These are phyloP conservation scores for Dryococelus australis DNA, from an alignment of 2,888 invertebrate genomes.

Conservation along the genomic window DNA sequence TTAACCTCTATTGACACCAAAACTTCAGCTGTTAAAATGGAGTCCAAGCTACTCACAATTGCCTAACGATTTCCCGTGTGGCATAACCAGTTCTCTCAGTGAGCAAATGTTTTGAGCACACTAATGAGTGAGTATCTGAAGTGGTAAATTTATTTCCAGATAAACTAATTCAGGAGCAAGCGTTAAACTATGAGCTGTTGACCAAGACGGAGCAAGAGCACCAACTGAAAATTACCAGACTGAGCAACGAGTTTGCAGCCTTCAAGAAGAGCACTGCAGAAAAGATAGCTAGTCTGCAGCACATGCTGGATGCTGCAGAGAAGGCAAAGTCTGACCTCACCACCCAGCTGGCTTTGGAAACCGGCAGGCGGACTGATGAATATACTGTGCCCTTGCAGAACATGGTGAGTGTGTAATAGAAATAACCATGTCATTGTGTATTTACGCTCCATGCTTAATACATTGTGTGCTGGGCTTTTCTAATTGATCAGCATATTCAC, in stretches of 20 bases:
- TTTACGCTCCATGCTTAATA: too few relatives aligned
- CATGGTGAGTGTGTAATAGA: neutral
- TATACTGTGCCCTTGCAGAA: neutral
- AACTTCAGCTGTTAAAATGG: too few relatives aligned
- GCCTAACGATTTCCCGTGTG: too few relatives aligned
- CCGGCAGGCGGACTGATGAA: neutral
- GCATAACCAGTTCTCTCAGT: too few relatives aligned
- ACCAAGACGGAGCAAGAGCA: conserved; percentile 24
- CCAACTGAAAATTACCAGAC: conserved; percentile 18
- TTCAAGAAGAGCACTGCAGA: neutral
- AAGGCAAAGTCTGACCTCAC: neutral
- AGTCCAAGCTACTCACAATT: too few relatives aligned
- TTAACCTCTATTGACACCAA: too few relatives aligned
- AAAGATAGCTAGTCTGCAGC: neutral
- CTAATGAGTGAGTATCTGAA: too few relatives aligned
- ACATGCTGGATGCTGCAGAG: conserved; percentile 8
- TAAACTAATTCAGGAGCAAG: conserved; percentile 28
- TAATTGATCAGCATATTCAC: too few relatives aligned
- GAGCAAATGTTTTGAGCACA: too few relatives aligned
- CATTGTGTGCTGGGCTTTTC: too few relatives aligned
- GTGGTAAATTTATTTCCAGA: neutral
- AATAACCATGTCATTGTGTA: too few relatives aligned
- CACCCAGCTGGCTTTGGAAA: conserved; percentile 17
- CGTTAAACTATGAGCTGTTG: conserved; percentile 10
- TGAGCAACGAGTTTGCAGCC: conserved; percentile 10